A percentile compares a stretch with the other conserved stretches of the same genome.
Evolutionary conservation across 2,797 vertebrate species (phyloP).

Genomic region (Scomberomorus guttatus): DNA sequence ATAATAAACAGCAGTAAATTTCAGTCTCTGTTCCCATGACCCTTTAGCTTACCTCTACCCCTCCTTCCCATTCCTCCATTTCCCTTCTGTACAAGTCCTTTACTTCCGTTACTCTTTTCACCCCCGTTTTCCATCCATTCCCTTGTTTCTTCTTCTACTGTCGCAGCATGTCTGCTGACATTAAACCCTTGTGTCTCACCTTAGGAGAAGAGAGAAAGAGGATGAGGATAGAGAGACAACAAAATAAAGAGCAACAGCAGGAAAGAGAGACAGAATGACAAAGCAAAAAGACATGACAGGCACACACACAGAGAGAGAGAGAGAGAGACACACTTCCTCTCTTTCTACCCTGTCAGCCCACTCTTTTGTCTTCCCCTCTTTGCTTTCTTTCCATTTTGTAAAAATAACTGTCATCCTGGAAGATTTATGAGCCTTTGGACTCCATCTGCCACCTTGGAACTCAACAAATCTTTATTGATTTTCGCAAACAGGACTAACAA

Average conservation of each 20-base stretch:
- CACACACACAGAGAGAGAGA: background rate
- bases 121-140: conserved; percentile 11
- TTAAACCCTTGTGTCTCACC: conserved; percentile 22
- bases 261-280: conserved; percentile 28
- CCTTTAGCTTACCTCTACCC: conserved; percentile 57
- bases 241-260: conserved; percentile 10
- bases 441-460: conserved; percentile 25
- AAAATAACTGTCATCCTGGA: conserved; percentile 53
- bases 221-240: background rate
- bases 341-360: conserved; percentile 27
- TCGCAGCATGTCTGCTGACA: conserved; percentile 11
- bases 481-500: conserved; percentile 27
- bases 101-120: conserved; percentile 29
- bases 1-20: conserved; percentile 68
- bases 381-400: conserved; percentile 52
- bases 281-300: conserved; percentile 39
- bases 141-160: background rate
- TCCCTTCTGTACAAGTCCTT: conserved; percentile 21
- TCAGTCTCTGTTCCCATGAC: conserved; percentile 54
- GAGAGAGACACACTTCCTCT: conserved; percentile 20
- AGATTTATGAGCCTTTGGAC: conserved; percentile 53
- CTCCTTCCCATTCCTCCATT: conserved; percentile 34
- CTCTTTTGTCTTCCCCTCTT: conserved; percentile 45
- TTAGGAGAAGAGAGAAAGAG: conserved; percentile 1
- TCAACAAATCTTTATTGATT: conserved; percentile 58